Evolutionary conservation across 2,113 vertebrate species (phyloP), one percentile per base, ranked within the genome.

Genomic region (Actenoides lindsayi): DNA sequence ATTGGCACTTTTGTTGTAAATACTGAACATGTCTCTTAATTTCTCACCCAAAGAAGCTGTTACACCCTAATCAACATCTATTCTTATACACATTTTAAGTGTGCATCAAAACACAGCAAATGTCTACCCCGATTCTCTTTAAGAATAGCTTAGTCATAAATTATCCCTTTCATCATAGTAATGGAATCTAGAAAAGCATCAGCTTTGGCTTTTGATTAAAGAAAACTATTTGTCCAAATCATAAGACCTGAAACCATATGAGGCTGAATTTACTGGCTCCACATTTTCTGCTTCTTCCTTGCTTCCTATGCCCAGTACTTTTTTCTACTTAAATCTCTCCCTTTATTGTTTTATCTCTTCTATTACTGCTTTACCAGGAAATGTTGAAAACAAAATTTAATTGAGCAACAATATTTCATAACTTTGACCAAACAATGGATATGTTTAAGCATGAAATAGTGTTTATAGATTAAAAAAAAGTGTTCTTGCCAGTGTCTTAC

Each of bases 371-470:
- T 90, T 93, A 96, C 71, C 90, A 93, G 93, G 83, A 96, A 96
- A 93, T 90, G 79, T 59, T 95, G 92, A 93, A 96, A 97, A 95
- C 70, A 96, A 85, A 91, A 91, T 81, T 93, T 83, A 67, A 89
- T 96, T 96, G 93, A 95, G 93, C 85, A 96, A 96, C 75, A 86
- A 64, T 41, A 95, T 97, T 96, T 97, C 96, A 93, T 95, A 96
- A 97, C 90, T 93, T 96, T 71, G 88, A 93, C 90, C 73, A 86
- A 96, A 94, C 93, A 97, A 93, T 83, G 85, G 93, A 71, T 90
- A 96, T 81, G 92, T 81, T 96, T 93, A 93, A 96, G 90, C 92
- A 95, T 57, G 83, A 96, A 96, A 94, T 25, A 93, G 39, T 90
- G 84, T 96, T 96, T 94, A 91, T 88, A 93, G 92, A 92, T 70